These are phyloP conservation scores for Scatophagus argus DNA, from an alignment of 2,113 vertebrate species.

Conservation along the genomic window DNA sequence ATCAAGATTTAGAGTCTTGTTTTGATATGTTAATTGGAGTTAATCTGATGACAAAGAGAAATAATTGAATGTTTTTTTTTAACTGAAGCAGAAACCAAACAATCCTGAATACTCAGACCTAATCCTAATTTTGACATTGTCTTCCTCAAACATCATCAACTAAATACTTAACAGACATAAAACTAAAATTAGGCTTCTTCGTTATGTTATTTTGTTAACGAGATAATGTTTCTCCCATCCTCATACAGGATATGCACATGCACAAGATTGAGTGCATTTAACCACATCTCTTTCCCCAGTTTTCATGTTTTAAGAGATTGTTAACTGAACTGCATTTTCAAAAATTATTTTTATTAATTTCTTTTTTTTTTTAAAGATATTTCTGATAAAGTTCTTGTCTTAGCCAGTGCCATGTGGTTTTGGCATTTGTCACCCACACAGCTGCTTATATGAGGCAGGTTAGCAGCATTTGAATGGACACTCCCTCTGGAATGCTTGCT, in stretches of 20 bases:
- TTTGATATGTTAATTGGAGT: constrained; percentile 64
- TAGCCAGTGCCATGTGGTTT: constrained; percentile 12
- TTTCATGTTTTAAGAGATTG: background rate
- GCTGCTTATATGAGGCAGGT: constrained; percentile 62
- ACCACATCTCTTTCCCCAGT: background rate
- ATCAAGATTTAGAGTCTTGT: constrained; percentile 53
- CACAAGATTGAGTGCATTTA: background rate
- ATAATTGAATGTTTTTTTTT: constrained; percentile 28
- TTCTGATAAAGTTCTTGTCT: background rate
- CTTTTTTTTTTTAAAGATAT: background rate
- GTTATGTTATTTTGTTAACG: background rate
- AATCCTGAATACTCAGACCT: background rate
- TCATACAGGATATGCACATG: background rate
- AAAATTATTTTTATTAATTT: too few species aligned
- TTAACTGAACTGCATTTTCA: background rate
- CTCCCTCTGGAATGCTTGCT: constrained; percentile 68
- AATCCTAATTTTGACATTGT: constrained; percentile 7
- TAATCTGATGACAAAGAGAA: constrained; percentile 28
- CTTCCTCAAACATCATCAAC: background rate
- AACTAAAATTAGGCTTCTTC: constrained; percentile 18
- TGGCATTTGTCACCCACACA: constrained; percentile 37
- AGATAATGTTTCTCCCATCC: background rate
- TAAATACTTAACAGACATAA: background rate
- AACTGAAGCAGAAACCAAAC: constrained; percentile 14
- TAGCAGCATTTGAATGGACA: constrained; percentile 58